Evolutionary conservation across 2,113 vertebrate species (phyloP).

Genomic region (Heterotilapia buettikoferi): DNA sequence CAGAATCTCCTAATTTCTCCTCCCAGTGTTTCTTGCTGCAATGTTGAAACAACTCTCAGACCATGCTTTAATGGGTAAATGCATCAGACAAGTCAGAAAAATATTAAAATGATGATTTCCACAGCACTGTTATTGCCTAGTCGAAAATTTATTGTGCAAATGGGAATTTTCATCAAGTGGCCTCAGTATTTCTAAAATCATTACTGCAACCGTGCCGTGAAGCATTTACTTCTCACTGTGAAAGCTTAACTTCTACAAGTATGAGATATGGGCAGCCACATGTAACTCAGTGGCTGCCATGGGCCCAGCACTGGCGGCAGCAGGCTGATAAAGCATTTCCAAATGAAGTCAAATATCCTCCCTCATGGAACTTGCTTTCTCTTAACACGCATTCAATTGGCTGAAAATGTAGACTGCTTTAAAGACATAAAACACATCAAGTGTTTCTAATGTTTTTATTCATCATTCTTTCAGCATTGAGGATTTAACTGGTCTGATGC

Average conservation of each 20-base stretch:
- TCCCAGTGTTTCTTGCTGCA: background rate
- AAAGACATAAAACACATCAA: background rate
- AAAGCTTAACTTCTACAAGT: background rate
- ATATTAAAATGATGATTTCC: background rate
- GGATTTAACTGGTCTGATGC: slow-evolving; percentile 18
- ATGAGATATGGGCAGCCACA: background rate
- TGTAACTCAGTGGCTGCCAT: background rate
- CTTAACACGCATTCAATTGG: background rate
- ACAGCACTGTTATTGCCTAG: background rate
- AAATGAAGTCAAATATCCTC: slow-evolving; percentile 1
- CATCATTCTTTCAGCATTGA: background rate
- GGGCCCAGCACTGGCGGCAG: background rate
- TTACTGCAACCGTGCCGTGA: background rate
- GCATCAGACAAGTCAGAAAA: background rate
- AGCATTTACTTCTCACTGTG: background rate
- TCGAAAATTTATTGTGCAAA: background rate
- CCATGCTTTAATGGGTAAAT: background rate
- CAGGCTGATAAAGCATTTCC: background rate
- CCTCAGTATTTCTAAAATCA: background rate
- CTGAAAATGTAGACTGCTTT: background rate
- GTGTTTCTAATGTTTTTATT: slow-evolving; percentile 23
- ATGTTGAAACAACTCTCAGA: background rate
- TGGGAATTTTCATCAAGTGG: background rate
- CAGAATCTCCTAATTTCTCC: background rate
- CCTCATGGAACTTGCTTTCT: background rate